Base-by-base conservation (phyloP, 2,888 invertebrate species). In the Latrodectus elegans region DNA sequence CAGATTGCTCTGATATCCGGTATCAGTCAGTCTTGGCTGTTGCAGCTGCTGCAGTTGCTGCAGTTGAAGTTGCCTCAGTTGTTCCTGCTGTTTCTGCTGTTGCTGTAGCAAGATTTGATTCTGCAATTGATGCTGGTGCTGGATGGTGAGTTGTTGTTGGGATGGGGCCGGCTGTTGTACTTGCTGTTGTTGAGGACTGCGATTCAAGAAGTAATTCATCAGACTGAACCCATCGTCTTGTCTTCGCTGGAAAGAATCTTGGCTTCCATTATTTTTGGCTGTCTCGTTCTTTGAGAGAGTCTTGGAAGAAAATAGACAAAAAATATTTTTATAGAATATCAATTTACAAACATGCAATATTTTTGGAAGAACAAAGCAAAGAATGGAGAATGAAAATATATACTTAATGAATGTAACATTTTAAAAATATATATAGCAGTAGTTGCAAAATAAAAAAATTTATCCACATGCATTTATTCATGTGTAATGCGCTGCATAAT, bases 141-240 rank as follows among this genome's bases (percentile, higher is more conserved):
- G 88, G 51, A 83, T 60, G n/a, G 73, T 68, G 1, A 74, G 51
- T 0, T 79, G 74, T 51, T 79, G 87, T 11, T 78, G 78, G 38
- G 60, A 12, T 9, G 73, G 77, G 12, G 55, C 60, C 26, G 51
- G 70, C 71, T 84, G 88, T 9, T 79, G 79, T 1, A 11, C 55
- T 22, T 65, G 84, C n/a, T 74, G 60, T 6, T 87, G 78, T 67
- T 76, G 81, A 65, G 78, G 49, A n/a, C 17, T 68, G 9, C 70
- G n/a, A 3, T 75, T 75, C 12, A 84, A 22, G 51, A 88, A 88
- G 49, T 88, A 88, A 11, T 53, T 84, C 83, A 88, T 60, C n/a
- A 88, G 72, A 71, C 84, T 80, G 38, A 88, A 88, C 1, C 88
- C 84, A n/a, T 26, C 49, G 22, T 88, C 88, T 76, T 84, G 79